Evolutionary conservation across 2,797 vertebrate genomes (phyloP), one percentile per base, ranked within the genome.

Genomic region (Graptemys geographica): DNA sequence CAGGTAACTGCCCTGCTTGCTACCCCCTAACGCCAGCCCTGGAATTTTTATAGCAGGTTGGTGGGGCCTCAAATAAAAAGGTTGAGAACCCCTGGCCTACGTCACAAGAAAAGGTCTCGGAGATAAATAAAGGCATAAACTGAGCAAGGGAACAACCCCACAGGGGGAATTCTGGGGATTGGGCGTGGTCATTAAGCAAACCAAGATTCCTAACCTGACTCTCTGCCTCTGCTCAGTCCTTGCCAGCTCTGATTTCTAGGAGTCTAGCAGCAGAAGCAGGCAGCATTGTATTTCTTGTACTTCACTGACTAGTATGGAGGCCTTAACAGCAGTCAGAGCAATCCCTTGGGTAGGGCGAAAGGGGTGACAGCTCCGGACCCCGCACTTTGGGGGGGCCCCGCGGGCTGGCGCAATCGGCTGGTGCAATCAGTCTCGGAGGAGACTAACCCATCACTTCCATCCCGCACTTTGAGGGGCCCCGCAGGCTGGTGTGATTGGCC

Each of bases 351-450:
- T 55, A 55, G 55, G 21, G 55, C 21, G 7, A 2, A 55, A 55
- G 55, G 55, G 55, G 55, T 9, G 55, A 55, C 55, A 4, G 4
- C 21, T 55, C 55, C 9, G 4, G 55, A 4, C 21, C 23, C 21
- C 21, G 1, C 4, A 2, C 52, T 53, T 53, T 19, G 52, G 52
- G 52, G 52, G 6, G 6, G 6, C 52, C 52, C 52, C 18, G 1
- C 52, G 2, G 53, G 53, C 53, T 4, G 3, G 53, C 23, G 53
- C 21, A 8, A 55, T 9, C 21, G 21, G 53, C 53, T 55, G 8
- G 53, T 8, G 2, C 8, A 55, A 21, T 55, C 4, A 21, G 21
- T 55, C 53, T 15, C 4, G 4, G 53, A 55, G 21, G 53, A 55
- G 53, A 55, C 21, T 1, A 55, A 21, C 21, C 53, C 19, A 21